Percentiles rank a stretch among this genome's conserved stretches.
These are phyloP conservation scores for Platanista minor DNA, from an alignment of 2,113 vertebrate species.

Conservation along the genomic window DNA sequence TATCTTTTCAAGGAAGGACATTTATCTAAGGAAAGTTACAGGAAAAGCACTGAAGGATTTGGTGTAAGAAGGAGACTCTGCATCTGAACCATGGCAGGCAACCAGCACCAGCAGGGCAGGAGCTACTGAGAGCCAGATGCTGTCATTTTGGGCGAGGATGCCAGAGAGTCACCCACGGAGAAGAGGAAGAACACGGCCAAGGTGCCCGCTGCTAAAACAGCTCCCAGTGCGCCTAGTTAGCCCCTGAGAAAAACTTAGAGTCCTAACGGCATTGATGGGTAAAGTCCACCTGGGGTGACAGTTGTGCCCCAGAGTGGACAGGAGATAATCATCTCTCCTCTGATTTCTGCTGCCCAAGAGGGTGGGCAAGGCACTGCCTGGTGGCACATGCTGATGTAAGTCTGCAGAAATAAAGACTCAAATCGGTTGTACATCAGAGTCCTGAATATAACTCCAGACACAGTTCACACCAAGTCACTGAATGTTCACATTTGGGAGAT, in stretches of 20 bases:
- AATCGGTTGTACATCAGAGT: rapidly evolving
- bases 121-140: background rate
- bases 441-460: no score
- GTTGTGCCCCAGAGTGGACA: rapidly evolving
- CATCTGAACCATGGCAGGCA: rapidly evolving
- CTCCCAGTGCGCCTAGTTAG: rapidly evolving
- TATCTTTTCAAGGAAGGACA: background rate
- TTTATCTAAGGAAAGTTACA: background rate
- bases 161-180: background rate
- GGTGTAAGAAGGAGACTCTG: background rate
- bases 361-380: background rate
- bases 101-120: background rate
- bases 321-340: background rate
- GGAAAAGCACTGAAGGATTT: rapidly evolving
- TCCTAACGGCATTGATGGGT: rapidly evolving
- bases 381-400: rapidly evolving
- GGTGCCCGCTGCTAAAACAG: rapidly evolving
- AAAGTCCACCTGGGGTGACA: rapidly evolving
- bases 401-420: rapidly evolving
- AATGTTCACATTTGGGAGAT: background rate
- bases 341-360: rapidly evolving
- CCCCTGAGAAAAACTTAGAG: background rate
- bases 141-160: background rate
- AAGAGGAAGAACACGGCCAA: rapidly evolving
- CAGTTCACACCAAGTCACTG: rapidly evolving